These are phyloP conservation scores for Amia ocellicauda DNA, from an alignment of 2,113 vertebrate species.

Conservation along the genomic window DNA sequence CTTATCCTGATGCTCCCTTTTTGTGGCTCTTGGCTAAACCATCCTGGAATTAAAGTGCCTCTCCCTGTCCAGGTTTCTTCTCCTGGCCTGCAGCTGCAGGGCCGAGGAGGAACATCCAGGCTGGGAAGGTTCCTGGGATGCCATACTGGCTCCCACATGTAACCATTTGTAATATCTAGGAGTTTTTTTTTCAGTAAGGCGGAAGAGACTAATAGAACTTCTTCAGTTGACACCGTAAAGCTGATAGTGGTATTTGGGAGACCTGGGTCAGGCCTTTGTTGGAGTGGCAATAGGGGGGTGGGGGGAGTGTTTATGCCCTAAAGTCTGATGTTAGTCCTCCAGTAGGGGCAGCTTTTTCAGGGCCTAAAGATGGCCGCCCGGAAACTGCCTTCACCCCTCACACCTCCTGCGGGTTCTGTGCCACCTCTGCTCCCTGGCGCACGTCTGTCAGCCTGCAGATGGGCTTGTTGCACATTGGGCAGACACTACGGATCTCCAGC, in stretches of 20 bases:
- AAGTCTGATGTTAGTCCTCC: not conserved
- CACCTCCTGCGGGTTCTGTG: slow-evolving; percentile 69
- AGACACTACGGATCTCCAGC: slow-evolving; percentile 77
- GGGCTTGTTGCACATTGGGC: slow-evolving; percentile 77
- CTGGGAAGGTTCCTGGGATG: too few species aligned
- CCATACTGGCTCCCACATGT: too few species aligned
- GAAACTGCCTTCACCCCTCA: slow-evolving; percentile 41
- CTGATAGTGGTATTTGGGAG: too few species aligned
- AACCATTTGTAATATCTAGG: too few species aligned
- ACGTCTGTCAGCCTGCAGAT: slow-evolving; percentile 62
- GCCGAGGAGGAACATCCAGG: too few species aligned
- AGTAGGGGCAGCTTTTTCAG: slow-evolving; percentile 17
- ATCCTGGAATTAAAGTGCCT: not conserved
- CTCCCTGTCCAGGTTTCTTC: too few species aligned
- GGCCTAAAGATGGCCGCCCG: slow-evolving; percentile 40
- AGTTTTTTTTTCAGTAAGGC: too few species aligned
- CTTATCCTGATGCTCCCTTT: not conserved
- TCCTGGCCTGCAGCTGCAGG: too few species aligned
- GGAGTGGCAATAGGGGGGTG: not conserved
- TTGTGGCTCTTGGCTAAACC: slow-evolving; percentile 15
- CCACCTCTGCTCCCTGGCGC: slow-evolving; percentile 59
- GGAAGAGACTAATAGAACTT: too few species aligned
- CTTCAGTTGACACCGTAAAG: too few species aligned
- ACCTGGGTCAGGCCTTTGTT: too few species aligned
- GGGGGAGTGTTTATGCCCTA: not conserved